Evolutionary conservation across 2,113 vertebrate genomes (phyloP), one percentile per base, ranked within the genome.

Genomic region (Laticauda colubrina): DNA sequence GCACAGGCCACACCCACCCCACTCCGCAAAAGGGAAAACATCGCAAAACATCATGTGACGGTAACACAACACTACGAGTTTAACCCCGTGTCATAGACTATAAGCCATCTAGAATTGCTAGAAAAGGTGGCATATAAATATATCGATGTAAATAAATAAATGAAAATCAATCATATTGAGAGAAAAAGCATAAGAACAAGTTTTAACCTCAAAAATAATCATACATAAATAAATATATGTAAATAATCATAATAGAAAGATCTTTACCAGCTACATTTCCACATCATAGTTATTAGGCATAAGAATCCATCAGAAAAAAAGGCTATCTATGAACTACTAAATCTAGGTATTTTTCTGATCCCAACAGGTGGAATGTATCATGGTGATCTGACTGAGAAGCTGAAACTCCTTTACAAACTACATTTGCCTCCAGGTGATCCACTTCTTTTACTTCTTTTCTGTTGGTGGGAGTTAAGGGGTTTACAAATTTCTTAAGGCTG

Each of bases 331-430:
- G 34, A 9, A 2, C 61, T 89, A 94, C 39, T 94, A 93, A 26
- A 92, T 18, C 43, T 34, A 59, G 93, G 0, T 87, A 54, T 88
- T 43, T 92, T 4, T 56, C 51, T 64, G 85, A 93, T 14, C 11
- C 81, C 91, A 2, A 3, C 95, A 99, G 99, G 99, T 96, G 98
- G 98, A 51, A 99, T 99, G 99, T 99, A 98, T 97, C 99, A 99
- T 2, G 99, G 99, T 21, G 99, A 99, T 96, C 98, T 99, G 96
- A 99, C 98, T 0, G 99, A 99, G 94, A 99, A 99, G 96, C 97
- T 99, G 87, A 99, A 99, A 96, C 97, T 98, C 6, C 98, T 99
- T 9, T 99, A 99, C 97, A 99, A 99, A 96, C 97, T 99, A 26
- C 99, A 99, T 95, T 96, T 99, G 64, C 99, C 98, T 48, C 99